Evolutionary conservation across 2,113 vertebrate species (phyloP).

Genomic region (Bufo gargarizans): DNA sequence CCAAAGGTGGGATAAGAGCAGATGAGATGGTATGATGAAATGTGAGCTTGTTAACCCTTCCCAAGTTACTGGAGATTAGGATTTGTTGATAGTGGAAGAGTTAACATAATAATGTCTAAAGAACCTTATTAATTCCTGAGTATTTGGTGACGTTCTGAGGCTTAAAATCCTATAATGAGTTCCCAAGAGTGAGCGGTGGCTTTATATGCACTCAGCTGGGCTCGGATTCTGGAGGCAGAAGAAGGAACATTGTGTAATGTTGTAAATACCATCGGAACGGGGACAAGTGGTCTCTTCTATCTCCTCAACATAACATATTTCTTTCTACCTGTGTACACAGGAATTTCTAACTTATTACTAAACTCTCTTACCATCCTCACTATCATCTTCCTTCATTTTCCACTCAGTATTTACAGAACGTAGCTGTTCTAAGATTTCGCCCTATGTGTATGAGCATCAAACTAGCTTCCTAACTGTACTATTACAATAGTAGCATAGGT

Average conservation of each 20-base stretch:
- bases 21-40: neutral
- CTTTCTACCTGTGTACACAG: neutral
- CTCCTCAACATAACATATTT: neutral
- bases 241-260: conserved; percentile 3
- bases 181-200: conserved; percentile 47
- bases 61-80: neutral
- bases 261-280: neutral
- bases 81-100: neutral
- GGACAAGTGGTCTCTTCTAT: neutral
- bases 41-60: neutral
- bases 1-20: neutral
- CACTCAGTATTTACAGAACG: neutral
- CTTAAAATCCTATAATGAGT: conserved; percentile 55
- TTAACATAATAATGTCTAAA: conserved; percentile 45
- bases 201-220: conserved; percentile 25
- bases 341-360: neutral
- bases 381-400: neutral
- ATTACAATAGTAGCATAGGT: no score
- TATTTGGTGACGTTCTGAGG: conserved; percentile 44
- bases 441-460: neutral
- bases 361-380: neutral
- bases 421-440: neutral
- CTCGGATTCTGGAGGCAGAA: conserved; percentile 31
- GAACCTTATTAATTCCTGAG: conserved; percentile 39
- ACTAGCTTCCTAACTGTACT: neutral